These are phyloP conservation scores for Poecilia latipinna DNA, from an alignment of 2,113 vertebrate genomes.

Conservation along the genomic window DNA sequence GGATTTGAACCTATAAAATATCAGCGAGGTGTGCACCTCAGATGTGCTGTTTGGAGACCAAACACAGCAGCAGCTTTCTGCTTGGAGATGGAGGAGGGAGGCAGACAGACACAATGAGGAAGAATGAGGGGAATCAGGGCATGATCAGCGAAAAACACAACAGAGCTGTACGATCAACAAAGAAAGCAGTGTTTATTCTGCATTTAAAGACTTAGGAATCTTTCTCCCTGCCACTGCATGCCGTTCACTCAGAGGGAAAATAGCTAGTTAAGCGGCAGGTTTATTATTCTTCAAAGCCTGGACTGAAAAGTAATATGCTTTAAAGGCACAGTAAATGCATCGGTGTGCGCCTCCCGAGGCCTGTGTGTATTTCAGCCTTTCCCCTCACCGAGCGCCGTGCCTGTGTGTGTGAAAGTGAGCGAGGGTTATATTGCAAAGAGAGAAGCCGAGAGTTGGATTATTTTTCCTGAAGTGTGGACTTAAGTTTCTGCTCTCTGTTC, in stretches of 20 bases:
- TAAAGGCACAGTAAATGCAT: slow-evolving; percentile 70
- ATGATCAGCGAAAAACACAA: slow-evolving; percentile 55
- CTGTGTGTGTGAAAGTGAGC: slow-evolving; percentile 52
- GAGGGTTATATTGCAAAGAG: slow-evolving; percentile 65
- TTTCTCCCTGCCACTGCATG: slow-evolving; percentile 66
- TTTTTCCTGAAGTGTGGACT: slow-evolving; percentile 78
- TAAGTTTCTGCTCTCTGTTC: slow-evolving; percentile 74
- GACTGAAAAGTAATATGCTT: slow-evolving; percentile 81
- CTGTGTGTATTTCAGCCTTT: slow-evolving; percentile 52
- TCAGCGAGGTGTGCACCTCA: slow-evolving; percentile 90
- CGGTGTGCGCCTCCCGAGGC: slow-evolving; percentile 32
- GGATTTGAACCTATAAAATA: slow-evolving; percentile 92
- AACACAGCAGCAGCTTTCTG: slow-evolving; percentile 71
- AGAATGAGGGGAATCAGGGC: slow-evolving; percentile 25
- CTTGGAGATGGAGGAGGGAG: slow-evolving; percentile 34
- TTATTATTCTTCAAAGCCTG: slow-evolving; percentile 83
- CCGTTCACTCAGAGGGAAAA: slow-evolving; percentile 75
- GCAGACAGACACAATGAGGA: slow-evolving; percentile 41
- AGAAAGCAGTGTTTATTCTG: slow-evolving; percentile 83
- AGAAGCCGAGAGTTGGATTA: slow-evolving; percentile 70
- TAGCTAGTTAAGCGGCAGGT: slow-evolving; percentile 75
- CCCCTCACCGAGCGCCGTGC: slow-evolving; percentile 27
- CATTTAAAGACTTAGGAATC: slow-evolving; percentile 81
- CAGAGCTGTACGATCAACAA: slow-evolving; percentile 78
- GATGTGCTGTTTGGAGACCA: slow-evolving; percentile 86